Evolutionary conservation across 2,113 vertebrate species (phyloP).

Genomic region (Mesoclemmys tuberculata): DNA sequence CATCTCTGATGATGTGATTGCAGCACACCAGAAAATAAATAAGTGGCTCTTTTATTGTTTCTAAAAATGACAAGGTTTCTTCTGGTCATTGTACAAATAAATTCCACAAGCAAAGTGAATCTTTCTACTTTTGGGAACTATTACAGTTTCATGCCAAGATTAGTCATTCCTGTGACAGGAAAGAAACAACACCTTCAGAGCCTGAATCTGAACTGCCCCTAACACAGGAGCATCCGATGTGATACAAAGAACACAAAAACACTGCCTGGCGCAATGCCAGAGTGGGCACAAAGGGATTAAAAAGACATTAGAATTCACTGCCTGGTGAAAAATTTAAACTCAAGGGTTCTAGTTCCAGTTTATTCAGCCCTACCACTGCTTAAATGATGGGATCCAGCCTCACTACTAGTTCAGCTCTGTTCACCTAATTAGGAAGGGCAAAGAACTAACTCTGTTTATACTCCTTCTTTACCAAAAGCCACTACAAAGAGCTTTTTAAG

Average conservation of each 20-base stretch:
- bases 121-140: neutral
- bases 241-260: neutral
- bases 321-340: neutral
- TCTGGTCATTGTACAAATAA: neutral
- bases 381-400: neutral
- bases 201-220: neutral
- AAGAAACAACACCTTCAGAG: neutral
- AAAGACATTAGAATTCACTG: neutral
- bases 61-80: neutral
- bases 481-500: neutral
- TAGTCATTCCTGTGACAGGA: neutral
- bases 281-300: neutral
- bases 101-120: neutral
- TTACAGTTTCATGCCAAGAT: neutral
- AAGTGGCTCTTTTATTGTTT: neutral
- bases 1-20: neutral
- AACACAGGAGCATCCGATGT: neutral
- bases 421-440: neutral
- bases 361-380: neutral
- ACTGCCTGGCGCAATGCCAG: neutral
- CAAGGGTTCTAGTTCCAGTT: neutral
- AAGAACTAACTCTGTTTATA: neutral
- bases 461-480: neutral
- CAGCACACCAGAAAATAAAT: neutral
- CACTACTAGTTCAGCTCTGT: neutral